phyloP scores from a whole-genome alignment of 2,797 vertebrate genomes.

The Brachyalestes nurse region DNA sequence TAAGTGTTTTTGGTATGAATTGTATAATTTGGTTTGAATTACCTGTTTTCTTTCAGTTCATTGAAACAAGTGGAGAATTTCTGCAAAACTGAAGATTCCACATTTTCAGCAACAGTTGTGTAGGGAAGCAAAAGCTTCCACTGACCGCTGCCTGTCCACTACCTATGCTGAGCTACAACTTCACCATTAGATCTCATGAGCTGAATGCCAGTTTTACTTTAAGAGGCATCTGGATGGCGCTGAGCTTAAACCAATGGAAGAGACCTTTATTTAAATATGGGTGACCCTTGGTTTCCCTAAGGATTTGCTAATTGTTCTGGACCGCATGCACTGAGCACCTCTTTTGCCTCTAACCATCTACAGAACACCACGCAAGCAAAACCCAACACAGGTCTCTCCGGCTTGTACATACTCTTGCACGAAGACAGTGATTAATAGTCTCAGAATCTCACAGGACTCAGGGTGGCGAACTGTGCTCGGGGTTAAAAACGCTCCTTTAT shows the following conservation, averaged over 20 bases:
- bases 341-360: conserved; percentile 15
- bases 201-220: background rate
- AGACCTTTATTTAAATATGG: conserved; percentile 10
- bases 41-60: no score
- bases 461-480: background rate
- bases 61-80: no score
- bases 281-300: background rate
- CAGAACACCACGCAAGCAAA: conserved; percentile 3
- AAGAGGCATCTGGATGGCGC: background rate
- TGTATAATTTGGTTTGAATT: no score
- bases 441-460: background rate
- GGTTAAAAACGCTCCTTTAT: background rate
- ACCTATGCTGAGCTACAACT: background rate
- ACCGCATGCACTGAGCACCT: background rate
- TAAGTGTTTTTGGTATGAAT: no score
- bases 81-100: no score
- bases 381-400: background rate
- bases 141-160: no score
- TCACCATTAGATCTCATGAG: background rate
- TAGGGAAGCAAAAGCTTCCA: no score
- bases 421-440: conserved; percentile 7
- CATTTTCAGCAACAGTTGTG: no score
- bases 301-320: background rate
- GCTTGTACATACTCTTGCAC: background rate
- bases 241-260: background rate